Base-by-base conservation (phyloP, 2,113 vertebrate species). In the Orthonyx spaldingii region DNA sequence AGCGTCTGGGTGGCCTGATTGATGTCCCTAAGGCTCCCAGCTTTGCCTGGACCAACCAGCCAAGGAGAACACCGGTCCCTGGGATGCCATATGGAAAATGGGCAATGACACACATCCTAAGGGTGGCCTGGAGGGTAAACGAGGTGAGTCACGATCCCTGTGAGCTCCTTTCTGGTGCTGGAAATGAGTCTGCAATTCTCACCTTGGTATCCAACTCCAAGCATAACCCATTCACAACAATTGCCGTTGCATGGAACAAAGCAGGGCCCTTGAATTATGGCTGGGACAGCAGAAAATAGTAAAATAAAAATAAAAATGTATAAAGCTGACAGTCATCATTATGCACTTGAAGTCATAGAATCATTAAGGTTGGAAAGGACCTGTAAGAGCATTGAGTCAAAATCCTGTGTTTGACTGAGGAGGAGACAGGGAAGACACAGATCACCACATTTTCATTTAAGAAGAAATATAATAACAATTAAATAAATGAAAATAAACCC, bases 221-320 rank as follows among this genome's bases (percentile, higher is more conserved):
- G 5, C 8, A 28, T 81, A 90, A 96, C 86, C 80, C 75, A 91
- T 78, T 91, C 56, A 41, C 26, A 78, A 41, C 39, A 30, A 60
- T 37, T 95, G 91, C 84, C 37, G 35, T 72, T 90, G 84, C 78
- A 41, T 15, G 13, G 42, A 91, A 89, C 70, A 66, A 95, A 96
- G 85, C 76, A 57, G 52, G 41, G 66, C 59, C 88, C 42, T 84
- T 97, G 87, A 97, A 76, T 92, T 97, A 89, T 44, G 64, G 20
- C 74, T 59, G 23, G 10, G 59, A 59, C 52, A 93, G 92, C 42
- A 9, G 61, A 93, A 87, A 94, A 92, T 17, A 90, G 39, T 46
- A 42, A 46, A 55, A 55, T n/a, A n/a, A n/a, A n/a, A n/a, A n/a
- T n/a, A n/a, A n/a, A n/a, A n/a, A n/a, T 46, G 23, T 82, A 76